Percentiles rank a stretch among this genome's conserved stretches.
phyloP scores from a whole-genome alignment of 2,113 vertebrate species.

The Rhabdornis inornatus region DNA sequence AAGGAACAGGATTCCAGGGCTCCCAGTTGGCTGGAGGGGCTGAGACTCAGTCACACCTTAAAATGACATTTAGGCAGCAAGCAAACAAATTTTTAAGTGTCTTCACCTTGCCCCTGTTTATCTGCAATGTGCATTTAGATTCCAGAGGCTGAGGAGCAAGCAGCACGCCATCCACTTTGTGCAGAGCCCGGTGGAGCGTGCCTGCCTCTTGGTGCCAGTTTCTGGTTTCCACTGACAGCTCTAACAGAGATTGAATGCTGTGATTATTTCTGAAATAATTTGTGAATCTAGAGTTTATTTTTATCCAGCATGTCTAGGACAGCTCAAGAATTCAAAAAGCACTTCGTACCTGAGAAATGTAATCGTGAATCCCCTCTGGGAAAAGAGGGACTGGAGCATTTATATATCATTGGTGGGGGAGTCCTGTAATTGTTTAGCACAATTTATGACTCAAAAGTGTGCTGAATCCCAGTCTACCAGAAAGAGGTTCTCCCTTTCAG shows the following conservation, averaged over 20 bases:
- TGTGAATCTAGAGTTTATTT: background rate
- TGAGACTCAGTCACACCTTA: background rate
- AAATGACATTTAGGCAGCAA: background rate
- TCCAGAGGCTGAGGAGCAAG: background rate
- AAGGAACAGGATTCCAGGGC: background rate
- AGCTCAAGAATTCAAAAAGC: background rate
- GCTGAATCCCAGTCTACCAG: background rate
- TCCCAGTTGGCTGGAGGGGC: background rate
- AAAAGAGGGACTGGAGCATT: background rate
- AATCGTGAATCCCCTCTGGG: background rate
- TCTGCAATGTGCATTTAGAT: background rate
- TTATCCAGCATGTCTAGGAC: background rate
- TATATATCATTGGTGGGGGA: background rate
- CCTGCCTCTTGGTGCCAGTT: background rate
- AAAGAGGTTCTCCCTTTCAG: background rate
- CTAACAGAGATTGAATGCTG: constrained; percentile 5
- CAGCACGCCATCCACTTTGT: background rate
- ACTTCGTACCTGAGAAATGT: background rate
- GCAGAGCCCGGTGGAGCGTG: background rate
- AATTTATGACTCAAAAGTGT: background rate
- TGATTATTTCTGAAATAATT: constrained; percentile 43
- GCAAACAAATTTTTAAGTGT: background rate
- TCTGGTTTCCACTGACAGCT: background rate
- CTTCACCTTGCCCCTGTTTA: background rate
- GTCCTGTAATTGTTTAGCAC: background rate